Conservation (phyloP, 2,113 vertebrate species). For the Orycteropus afer region DNA sequence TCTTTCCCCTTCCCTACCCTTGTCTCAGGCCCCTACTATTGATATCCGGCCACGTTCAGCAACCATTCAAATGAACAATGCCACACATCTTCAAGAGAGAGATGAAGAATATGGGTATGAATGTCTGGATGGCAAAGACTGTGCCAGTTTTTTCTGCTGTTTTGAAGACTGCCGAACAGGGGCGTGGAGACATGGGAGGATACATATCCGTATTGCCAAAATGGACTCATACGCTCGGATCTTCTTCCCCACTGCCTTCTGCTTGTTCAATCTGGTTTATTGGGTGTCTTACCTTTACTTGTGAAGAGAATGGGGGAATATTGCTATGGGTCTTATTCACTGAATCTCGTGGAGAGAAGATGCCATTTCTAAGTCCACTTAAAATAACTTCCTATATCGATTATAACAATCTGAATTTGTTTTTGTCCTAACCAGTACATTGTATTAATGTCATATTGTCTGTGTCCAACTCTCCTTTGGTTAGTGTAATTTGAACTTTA, state of each 20-base stretch:
- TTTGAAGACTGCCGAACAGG: slow-evolving; percentile 99
- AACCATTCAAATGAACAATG: slow-evolving; percentile 99
- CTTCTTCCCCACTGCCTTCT: slow-evolving; percentile 98
- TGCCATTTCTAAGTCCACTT: slow-evolving; percentile 78
- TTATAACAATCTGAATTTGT: slow-evolving; percentile 79
- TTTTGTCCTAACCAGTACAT: slow-evolving; percentile 80
- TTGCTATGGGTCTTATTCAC: slow-evolving; percentile 82
- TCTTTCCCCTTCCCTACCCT: slow-evolving; percentile 28
- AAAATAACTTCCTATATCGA: slow-evolving; percentile 68
- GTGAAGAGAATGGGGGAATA: slow-evolving; percentile 81
- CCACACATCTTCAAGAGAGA: slow-evolving; percentile 97
- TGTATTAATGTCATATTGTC: slow-evolving; percentile 59
- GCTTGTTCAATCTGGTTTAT: slow-evolving; percentile 98
- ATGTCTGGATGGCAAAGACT: slow-evolving; percentile 99
- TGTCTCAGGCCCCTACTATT: slow-evolving; percentile 94
- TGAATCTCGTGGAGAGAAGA: slow-evolving; percentile 81
- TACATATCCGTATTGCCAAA: slow-evolving; percentile 98
- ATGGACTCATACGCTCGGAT: slow-evolving; percentile 99
- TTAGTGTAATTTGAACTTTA: slow-evolving; percentile 75
- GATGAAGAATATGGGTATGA: slow-evolving; percentile 99
- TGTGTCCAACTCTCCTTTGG: slow-evolving; percentile 68
- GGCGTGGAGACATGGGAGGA: slow-evolving; percentile 96
- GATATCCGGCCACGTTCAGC: slow-evolving; percentile 98
- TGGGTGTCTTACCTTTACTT: slow-evolving; percentile 99
- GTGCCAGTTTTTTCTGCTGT: slow-evolving; percentile 99